Evolutionary conservation across 2,888 invertebrate species (phyloP).

Genomic region (Thereva nobilitata): DNA sequence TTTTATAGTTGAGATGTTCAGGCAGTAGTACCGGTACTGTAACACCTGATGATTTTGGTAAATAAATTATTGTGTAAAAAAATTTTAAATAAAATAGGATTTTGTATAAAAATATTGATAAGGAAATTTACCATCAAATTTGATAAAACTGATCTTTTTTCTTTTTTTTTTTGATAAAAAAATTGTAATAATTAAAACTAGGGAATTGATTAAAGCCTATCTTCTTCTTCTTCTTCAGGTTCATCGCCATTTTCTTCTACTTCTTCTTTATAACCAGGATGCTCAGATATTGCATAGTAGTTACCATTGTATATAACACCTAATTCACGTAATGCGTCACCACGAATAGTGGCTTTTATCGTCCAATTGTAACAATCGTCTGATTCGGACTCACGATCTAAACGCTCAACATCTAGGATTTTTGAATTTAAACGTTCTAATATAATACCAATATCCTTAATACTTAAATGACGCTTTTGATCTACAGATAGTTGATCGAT

Average conservation of each 20-base stretch:
- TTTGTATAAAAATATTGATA: constrained; percentile 23
- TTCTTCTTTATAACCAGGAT: constrained; percentile 91
- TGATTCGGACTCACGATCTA: constrained; percentile 89
- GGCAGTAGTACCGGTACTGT: constrained; percentile 36
- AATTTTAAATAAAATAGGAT: constrained; percentile 21
- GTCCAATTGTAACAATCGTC: constrained; percentile 96
- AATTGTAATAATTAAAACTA: constrained; percentile 45
- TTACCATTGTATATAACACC: constrained; percentile 95
- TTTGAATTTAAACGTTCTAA: constrained; percentile 89
- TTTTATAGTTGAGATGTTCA: constrained; percentile 29
- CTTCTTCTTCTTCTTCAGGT: constrained; percentile 81
- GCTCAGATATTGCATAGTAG: constrained; percentile 93
- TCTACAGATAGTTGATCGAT: constrained; percentile 92
- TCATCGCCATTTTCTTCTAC: constrained; percentile 84
- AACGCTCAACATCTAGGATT: constrained; percentile 89
- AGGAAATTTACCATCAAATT: constrained; percentile 20
- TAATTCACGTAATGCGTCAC: constrained; percentile 86
- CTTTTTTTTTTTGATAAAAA: constrained; percentile 27
- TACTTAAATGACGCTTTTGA: constrained; percentile 88
- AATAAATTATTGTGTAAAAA: constrained; percentile 33
- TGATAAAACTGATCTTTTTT: not conserved
- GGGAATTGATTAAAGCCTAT: constrained; percentile 62
- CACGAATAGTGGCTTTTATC: constrained; percentile 92
- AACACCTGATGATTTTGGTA: constrained; percentile 35
- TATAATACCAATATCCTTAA: constrained; percentile 94